A percentile compares a stretch with the other conserved stretches of the same genome.
These are phyloP conservation scores for Ormia ochracea DNA, from an alignment of 2,888 invertebrate species.

Conservation along the genomic window DNA sequence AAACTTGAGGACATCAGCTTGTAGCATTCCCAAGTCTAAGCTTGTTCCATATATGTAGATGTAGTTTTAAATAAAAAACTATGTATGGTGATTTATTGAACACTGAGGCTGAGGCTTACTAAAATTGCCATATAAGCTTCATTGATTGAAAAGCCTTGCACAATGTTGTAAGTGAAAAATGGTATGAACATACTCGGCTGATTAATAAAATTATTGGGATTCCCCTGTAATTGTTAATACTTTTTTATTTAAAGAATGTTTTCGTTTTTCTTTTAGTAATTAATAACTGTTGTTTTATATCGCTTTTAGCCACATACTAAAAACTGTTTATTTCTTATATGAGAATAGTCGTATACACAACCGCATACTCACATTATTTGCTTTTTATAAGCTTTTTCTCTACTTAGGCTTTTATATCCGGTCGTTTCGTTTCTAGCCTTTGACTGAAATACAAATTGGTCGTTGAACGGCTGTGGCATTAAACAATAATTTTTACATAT, in stretches of 20 bases:
- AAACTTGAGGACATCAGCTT: too few relatives aligned
- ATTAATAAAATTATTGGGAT: slow-evolving; percentile 18
- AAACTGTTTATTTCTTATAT: not conserved
- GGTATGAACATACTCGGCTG: not conserved
- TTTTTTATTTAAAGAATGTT: slow-evolving; percentile 1
- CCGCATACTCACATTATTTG: not conserved
- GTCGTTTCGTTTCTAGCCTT: slow-evolving; percentile 9
- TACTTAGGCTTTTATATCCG: slow-evolving; percentile 54
- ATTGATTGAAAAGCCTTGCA: too few relatives aligned
- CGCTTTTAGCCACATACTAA: not conserved
- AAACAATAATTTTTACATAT: not conserved
- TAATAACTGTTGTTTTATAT: slow-evolving; percentile 30
- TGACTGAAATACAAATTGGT: not conserved
- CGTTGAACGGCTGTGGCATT: slow-evolving; percentile 44
- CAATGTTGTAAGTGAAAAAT: too few relatives aligned
- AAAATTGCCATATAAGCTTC: too few relatives aligned
- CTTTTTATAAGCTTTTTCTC: too few relatives aligned
- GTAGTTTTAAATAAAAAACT: too few relatives aligned
- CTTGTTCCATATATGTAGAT: too few relatives aligned
- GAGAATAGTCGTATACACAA: not conserved
- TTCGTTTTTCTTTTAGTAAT: not conserved
- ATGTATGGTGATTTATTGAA: too few relatives aligned
- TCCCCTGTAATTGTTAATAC: not conserved
- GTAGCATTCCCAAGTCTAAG: too few relatives aligned
- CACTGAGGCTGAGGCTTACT: too few relatives aligned